These are phyloP conservation scores for Puffinus mauretanicus DNA, from an alignment of 2,113 vertebrate species.

Conservation along the genomic window DNA sequence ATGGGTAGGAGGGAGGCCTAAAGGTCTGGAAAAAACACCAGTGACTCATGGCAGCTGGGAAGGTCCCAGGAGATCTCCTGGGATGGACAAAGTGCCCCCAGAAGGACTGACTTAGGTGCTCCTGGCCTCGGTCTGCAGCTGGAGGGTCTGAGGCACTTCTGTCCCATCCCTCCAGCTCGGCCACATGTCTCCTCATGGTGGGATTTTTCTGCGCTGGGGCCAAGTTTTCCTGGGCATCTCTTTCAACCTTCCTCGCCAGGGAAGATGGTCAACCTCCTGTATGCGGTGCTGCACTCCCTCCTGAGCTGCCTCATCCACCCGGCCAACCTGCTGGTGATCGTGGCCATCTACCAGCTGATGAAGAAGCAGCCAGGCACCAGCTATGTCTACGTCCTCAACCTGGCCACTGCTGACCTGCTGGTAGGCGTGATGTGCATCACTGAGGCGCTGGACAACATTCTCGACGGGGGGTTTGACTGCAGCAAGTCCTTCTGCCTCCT, in stretches of 20 bases:
- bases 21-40: no score
- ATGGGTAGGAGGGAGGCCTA: no score
- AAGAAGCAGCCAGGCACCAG: conserved; percentile 21
- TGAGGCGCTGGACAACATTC: conserved; percentile 11
- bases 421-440: conserved; percentile 37
- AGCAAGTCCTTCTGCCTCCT: conserved; percentile 12
- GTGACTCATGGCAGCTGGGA: no score
- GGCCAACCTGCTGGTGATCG: conserved; percentile 15
- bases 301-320: conserved; percentile 28
- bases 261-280: conserved; percentile 1
- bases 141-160: no score
- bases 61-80: no score
- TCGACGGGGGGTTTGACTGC: not conserved
- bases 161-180: no score
- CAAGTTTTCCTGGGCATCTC: not conserved
- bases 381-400: conserved; percentile 47
- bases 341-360: conserved; percentile 6
- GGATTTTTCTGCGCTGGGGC: no score
- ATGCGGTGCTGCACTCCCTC: not conserved
- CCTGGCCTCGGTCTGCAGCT: no score
- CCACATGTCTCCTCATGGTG: no score
- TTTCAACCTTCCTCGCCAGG: not conserved
- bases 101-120: no score
- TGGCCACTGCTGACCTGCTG: conserved; percentile 45
- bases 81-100: no score